Conservation (phyloP, 2,797 vertebrate genomes). For the Borostomias antarcticus region DNA sequence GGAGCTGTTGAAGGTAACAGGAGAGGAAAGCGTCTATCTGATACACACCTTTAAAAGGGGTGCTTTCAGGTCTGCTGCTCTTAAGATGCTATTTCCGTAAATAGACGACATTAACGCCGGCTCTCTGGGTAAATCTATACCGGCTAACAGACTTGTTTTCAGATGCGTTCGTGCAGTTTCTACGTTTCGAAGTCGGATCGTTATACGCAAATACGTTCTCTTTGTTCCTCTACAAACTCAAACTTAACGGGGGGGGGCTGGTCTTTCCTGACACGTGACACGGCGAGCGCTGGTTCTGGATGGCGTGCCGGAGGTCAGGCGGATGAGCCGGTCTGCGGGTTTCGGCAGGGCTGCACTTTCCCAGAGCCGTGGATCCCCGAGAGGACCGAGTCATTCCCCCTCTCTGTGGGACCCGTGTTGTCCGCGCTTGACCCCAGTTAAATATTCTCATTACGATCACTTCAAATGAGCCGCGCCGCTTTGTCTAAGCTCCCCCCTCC, state of each 20-base stretch:
- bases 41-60: background rate
- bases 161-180: too few relatives aligned
- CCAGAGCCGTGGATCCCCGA: background rate
- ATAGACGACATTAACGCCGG: background rate
- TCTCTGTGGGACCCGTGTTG: conserved; percentile 62
- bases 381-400: conserved; percentile 56
- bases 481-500: conserved; percentile 75
- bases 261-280: too few relatives aligned
- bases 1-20: background rate
- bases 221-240: background rate
- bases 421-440: conserved; percentile 75
- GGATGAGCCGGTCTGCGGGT: too few relatives aligned
- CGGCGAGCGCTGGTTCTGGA: too few relatives aligned
- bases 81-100: background rate
- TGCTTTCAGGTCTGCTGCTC: background rate
- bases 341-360: background rate
- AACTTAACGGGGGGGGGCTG: too few relatives aligned
- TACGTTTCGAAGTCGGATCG: too few relatives aligned
- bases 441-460: conserved; percentile 78
- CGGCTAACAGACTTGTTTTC: background rate
- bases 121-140: background rate
- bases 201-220: background rate
- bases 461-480: conserved; percentile 77
- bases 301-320: too few relatives aligned
- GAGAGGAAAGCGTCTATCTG: background rate